Conservation (phyloP, 2,888 invertebrate species). For the Drosophila formosana region DNA sequence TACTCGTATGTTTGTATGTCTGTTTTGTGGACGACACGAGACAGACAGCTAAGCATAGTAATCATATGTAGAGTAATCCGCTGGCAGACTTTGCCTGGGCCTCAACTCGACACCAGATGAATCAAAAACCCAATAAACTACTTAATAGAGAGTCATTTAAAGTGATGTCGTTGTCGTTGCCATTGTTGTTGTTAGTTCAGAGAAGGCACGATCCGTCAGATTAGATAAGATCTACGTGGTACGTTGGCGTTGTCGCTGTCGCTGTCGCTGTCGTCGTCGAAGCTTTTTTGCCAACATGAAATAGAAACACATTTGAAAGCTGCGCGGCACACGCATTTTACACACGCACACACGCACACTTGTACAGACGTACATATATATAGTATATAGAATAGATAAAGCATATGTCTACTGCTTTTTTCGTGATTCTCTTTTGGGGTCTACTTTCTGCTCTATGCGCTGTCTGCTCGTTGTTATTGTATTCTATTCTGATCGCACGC, state of each 20-base stretch:
- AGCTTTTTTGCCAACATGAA: constrained; percentile 35
- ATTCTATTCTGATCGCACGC: constrained; percentile 44
- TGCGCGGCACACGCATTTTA: constrained; percentile 43
- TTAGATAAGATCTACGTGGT: constrained; percentile 64
- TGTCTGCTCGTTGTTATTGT: constrained; percentile 16
- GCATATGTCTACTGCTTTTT: constrained; percentile 24
- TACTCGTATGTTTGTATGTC: not conserved
- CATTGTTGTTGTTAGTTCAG: constrained; percentile 50
- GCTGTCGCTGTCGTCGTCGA: constrained; percentile 23
- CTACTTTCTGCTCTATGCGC: constrained; percentile 29
- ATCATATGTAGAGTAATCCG: constrained; percentile 25
- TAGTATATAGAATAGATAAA: constrained; percentile 20
- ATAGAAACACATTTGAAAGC: constrained; percentile 23
- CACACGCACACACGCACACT: constrained; percentile 7
- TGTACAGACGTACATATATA: not conserved
- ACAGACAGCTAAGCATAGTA: constrained; percentile 36
- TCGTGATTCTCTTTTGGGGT: constrained; percentile 10
- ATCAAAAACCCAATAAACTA: constrained; percentile 57
- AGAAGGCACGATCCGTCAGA: constrained; percentile 72
- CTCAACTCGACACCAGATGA: constrained; percentile 28
- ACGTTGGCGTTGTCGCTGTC: constrained; percentile 34
- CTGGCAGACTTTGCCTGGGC: constrained; percentile 8
- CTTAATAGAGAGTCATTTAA: constrained; percentile 41
- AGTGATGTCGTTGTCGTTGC: constrained; percentile 34
- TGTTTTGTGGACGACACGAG: constrained; percentile 16